Conservation (phyloP, 2,797 vertebrate genomes). For the Hapalemur alaotrensis region DNA sequence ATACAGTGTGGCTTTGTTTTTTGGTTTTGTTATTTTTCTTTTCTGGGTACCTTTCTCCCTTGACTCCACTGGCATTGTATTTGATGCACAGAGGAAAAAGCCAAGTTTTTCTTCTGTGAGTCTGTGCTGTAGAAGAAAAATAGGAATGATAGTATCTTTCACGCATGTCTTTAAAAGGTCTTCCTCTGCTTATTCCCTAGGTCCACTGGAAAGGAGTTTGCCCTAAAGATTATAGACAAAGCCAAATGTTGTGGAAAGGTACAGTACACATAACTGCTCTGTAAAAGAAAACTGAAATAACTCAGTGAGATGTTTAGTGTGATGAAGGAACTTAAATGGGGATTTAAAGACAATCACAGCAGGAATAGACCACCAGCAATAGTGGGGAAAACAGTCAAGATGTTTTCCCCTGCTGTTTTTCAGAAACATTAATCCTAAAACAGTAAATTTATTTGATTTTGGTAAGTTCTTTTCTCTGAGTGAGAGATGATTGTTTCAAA, state of each 20-base stretch:
- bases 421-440: not conserved
- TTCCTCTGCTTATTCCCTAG: constrained; percentile 80
- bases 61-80: not conserved
- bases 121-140: not conserved
- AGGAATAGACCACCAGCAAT: not conserved
- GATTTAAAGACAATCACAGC: not conserved
- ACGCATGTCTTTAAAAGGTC: not conserved
- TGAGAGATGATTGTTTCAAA: not conserved
- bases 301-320: not conserved
- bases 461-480: not conserved
- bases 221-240: constrained; percentile 99
- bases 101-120: not conserved
- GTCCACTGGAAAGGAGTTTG: constrained; percentile 96
- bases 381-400: not conserved
- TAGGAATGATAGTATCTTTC: not conserved
- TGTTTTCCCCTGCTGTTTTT: not conserved
- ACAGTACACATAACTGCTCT: constrained; percentile 44
- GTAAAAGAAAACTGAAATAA: not conserved
- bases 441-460: not conserved
- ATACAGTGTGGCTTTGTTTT: not conserved
- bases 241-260: constrained; percentile 98
- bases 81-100: not conserved
- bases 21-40: not conserved
- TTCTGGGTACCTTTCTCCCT: not conserved
- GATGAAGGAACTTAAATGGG: not conserved